These are phyloP conservation scores for Temnothorax rugatulus DNA, from an alignment of 2,888 invertebrate species.

Conservation along the genomic window DNA sequence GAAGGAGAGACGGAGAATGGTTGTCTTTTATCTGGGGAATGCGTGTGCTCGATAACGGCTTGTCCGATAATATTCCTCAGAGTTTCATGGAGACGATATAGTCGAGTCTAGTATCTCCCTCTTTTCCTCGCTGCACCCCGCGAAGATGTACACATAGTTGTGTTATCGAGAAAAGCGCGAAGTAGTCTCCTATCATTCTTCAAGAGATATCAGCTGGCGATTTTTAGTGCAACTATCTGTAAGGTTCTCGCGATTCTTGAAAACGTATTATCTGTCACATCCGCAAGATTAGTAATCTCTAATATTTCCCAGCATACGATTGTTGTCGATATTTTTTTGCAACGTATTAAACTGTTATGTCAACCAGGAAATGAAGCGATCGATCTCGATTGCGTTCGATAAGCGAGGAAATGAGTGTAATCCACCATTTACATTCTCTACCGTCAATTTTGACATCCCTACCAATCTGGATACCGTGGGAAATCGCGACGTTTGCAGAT, in stretches of 20 bases:
- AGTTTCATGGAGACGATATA: slow-evolving; percentile 53
- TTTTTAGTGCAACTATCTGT: slow-evolving; percentile 35
- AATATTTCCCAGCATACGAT: slow-evolving; percentile 25
- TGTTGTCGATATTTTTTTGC: slow-evolving; percentile 32
- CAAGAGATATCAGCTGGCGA: slow-evolving; percentile 33
- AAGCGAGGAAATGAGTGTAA: neutral
- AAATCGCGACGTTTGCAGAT: slow-evolving; percentile 7
- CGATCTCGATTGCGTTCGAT: neutral
- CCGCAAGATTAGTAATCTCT: neutral
- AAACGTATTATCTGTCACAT: slow-evolving; percentile 40
- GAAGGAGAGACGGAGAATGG: slow-evolving; percentile 39
- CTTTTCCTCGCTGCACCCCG: neutral
- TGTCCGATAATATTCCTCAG: slow-evolving; percentile 70
- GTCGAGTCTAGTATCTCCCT: neutral
- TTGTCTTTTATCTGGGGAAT: slow-evolving; percentile 72
- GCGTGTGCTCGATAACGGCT: slow-evolving; percentile 72
- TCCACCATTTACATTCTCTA: neutral
- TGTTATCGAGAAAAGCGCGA: slow-evolving; percentile 31
- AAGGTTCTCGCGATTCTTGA: slow-evolving; percentile 32
- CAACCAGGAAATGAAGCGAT: neutral
- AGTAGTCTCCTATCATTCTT: slow-evolving; percentile 40
- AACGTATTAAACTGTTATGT: slow-evolving; percentile 11
- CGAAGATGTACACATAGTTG: neutral
- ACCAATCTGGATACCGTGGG: neutral
- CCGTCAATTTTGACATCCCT: neutral